phyloP scores from a whole-genome alignment of 2,888 invertebrate genomes.

The Platypus cylindrus region DNA sequence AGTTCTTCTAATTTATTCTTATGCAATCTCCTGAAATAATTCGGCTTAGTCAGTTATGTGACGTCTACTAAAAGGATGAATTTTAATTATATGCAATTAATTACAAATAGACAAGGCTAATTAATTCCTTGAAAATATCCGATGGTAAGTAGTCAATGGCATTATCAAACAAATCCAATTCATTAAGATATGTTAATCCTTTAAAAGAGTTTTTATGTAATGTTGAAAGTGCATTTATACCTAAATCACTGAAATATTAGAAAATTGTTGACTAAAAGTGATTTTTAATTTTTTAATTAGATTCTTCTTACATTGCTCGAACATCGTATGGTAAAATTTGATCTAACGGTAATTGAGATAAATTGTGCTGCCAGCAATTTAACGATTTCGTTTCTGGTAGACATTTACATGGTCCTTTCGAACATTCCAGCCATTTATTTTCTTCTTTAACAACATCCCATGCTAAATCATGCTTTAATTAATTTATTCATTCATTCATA shows the following conservation, averaged over 20 bases:
- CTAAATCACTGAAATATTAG: slow-evolving; percentile 53
- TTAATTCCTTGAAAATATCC: slow-evolving; percentile 49
- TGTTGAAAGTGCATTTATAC: slow-evolving; percentile 54
- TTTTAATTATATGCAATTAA: slow-evolving; percentile 25
- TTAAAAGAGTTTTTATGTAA: slow-evolving; percentile 57
- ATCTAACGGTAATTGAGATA: slow-evolving; percentile 45
- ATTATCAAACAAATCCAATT: slow-evolving; percentile 63
- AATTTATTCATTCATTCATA: slow-evolving; percentile 1
- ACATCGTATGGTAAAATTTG: slow-evolving; percentile 53
- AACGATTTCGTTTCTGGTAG: slow-evolving; percentile 49
- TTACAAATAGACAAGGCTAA: slow-evolving; percentile 52
- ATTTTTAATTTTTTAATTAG: not conserved
- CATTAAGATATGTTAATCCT: slow-evolving; percentile 48
- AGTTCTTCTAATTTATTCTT: slow-evolving; percentile 53
- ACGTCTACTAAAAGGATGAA: too few relatives aligned
- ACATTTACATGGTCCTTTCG: slow-evolving; percentile 51
- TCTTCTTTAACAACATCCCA: slow-evolving; percentile 50
- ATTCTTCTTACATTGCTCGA: slow-evolving; percentile 41
- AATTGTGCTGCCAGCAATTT: slow-evolving; percentile 54
- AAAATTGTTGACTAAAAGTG: not conserved
- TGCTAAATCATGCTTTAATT: slow-evolving; percentile 34
- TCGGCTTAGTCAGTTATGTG: too few relatives aligned
- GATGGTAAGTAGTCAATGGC: slow-evolving; percentile 52
- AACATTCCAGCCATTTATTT: slow-evolving; percentile 50
- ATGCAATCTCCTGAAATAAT: slow-evolving; percentile 52